phyloP scores from a whole-genome alignment of 2,888 invertebrate genomes.

The Molanna angustata region DNA sequence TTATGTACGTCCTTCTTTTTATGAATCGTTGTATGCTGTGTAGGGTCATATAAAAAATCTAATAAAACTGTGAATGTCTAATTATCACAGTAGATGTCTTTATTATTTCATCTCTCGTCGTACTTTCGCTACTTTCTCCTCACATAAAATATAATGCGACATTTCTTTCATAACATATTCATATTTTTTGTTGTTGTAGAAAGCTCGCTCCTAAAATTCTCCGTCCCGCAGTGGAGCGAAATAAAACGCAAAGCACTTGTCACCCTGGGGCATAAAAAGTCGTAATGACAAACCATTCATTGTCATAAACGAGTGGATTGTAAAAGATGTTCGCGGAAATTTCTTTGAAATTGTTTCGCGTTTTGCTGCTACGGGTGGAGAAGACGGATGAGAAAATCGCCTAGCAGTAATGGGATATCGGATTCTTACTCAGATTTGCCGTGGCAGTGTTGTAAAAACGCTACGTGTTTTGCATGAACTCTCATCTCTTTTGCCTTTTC shows the following conservation, averaged over 20 bases:
- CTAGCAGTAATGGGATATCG: too few relatives aligned
- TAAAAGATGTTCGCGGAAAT: slow-evolving; percentile 16
- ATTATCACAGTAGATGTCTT: too few relatives aligned
- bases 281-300: slow-evolving; percentile 21
- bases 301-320: slow-evolving; percentile 14
- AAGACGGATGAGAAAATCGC: neutral
- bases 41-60: too few relatives aligned
- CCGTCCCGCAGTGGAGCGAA: neutral
- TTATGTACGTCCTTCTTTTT: too few relatives aligned
- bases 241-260: neutral
- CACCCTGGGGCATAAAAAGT: slow-evolving; percentile 2
- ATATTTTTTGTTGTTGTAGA: too few relatives aligned
- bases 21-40: too few relatives aligned
- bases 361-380: neutral
- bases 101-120: too few relatives aligned
- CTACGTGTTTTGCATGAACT: slow-evolving; percentile 25
- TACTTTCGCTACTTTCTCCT: too few relatives aligned
- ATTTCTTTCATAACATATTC: too few relatives aligned
- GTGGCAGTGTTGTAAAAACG: slow-evolving; percentile 15
- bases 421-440: neutral
- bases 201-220: too few relatives aligned
- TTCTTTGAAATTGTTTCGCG: slow-evolving; percentile 8
- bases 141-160: too few relatives aligned
- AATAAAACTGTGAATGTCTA: too few relatives aligned
- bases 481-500: neutral